Percentiles rank a stretch among this genome's conserved stretches.
Conservation (phyloP, 2,797 vertebrate genomes). For the Gorsachius magnificus region DNA sequence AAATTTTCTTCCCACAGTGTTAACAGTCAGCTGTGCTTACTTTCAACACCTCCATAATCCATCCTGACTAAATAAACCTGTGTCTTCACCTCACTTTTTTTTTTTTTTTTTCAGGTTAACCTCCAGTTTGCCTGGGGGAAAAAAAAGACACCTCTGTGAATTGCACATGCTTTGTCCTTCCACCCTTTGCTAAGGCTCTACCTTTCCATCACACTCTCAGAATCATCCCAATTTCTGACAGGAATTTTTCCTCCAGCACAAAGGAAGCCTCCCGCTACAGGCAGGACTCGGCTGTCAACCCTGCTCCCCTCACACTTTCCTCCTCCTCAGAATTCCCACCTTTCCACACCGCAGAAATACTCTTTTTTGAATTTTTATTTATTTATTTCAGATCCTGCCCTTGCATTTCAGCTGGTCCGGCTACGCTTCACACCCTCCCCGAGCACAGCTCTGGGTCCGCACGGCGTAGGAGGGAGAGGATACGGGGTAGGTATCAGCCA, state of each 20-base stretch:
- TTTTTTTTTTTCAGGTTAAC: neutral
- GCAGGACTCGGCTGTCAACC: neutral
- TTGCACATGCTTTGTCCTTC: neutral
- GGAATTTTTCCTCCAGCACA: neutral
- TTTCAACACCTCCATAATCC: neutral
- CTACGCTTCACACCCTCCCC: neutral
- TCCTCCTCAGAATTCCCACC: neutral
- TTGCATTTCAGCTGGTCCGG: neutral
- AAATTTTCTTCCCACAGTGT: neutral
- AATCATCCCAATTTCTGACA: neutral
- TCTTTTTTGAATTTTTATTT: neutral
- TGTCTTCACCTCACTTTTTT: neutral
- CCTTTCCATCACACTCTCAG: neutral
- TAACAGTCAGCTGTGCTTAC: neutral
- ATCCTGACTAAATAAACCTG: neutral
- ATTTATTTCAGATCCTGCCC: too few relatives aligned
- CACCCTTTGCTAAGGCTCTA: neutral
- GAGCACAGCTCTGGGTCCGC: neutral
- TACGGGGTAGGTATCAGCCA: fast-evolving
- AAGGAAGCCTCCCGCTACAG: neutral
- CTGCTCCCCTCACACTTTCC: neutral
- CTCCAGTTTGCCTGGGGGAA: neutral
- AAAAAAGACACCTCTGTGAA: neutral
- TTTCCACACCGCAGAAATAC: neutral
- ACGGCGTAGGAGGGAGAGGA: neutral